Evolutionary conservation across 2,888 invertebrate genomes (phyloP).

Genomic region (Leucophenga maculata): DNA sequence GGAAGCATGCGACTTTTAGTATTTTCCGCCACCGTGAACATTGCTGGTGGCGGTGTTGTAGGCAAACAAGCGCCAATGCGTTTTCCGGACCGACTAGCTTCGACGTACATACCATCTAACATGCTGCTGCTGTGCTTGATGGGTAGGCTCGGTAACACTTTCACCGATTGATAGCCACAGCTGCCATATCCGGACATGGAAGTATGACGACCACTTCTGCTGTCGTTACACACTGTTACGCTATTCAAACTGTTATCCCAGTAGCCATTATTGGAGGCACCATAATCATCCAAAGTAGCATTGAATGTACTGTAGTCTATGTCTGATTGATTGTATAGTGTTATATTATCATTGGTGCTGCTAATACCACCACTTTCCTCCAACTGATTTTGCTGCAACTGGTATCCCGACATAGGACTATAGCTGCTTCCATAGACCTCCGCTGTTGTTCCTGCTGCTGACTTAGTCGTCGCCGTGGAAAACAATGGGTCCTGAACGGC

Average conservation of each 20-base stretch:
- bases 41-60: constrained; percentile 50
- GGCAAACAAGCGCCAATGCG: constrained; percentile 58
- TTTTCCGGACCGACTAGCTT: constrained; percentile 38
- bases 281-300: constrained; percentile 32
- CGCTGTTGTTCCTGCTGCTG: neutral
- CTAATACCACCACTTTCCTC: constrained; percentile 1
- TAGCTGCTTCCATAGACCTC: neutral
- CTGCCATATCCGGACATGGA: constrained; percentile 62
- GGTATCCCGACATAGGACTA: neutral
- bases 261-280: constrained; percentile 34
- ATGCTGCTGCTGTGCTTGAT: constrained; percentile 58
- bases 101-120: constrained; percentile 31
- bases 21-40: constrained; percentile 32
- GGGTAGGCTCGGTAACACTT: constrained; percentile 61
- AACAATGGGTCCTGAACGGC: neutral
- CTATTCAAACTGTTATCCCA: constrained; percentile 41
- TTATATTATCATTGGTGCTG: constrained; percentile 49
- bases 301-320: constrained; percentile 82
- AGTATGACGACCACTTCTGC: constrained; percentile 28
- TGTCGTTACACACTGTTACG: constrained; percentile 4
- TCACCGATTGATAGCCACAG: constrained; percentile 43
- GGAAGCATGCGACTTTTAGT: constrained; percentile 55
- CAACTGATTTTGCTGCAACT: neutral
- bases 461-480: neutral
- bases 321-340: constrained; percentile 74